A percentile compares a stretch with the other conserved stretches of the same genome.
These are phyloP conservation scores for Podarcis lilfordi DNA, from an alignment of 2,797 vertebrate genomes.

Conservation along the genomic window DNA sequence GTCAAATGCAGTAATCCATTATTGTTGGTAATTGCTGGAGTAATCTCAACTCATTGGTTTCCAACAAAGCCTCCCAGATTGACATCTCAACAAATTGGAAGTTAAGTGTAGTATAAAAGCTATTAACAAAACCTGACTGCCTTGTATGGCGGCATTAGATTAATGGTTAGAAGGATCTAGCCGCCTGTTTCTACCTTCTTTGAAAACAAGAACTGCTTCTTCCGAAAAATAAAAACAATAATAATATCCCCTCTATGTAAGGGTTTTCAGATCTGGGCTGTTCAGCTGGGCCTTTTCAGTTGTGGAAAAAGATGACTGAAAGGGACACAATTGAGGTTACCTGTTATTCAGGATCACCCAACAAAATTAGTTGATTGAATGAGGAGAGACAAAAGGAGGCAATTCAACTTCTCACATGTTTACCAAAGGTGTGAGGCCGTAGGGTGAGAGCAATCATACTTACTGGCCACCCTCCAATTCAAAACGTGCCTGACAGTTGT, in stretches of 20 bases:
- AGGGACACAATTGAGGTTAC: neutral
- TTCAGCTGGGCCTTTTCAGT: neutral
- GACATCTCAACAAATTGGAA: conserved; percentile 64
- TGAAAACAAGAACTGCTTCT: neutral
- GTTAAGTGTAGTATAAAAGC: conserved; percentile 60
- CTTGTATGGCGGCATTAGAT: conserved; percentile 19
- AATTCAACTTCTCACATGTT: neutral
- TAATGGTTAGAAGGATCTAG: conserved; percentile 24
- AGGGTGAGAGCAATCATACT: neutral
- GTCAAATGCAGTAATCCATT: conserved; percentile 54
- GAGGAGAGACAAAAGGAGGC: neutral
- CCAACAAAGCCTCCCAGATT: conserved; percentile 55
- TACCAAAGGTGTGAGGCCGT: neutral
- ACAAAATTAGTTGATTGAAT: neutral
- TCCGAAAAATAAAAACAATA: neutral
- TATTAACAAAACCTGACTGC: conserved; percentile 47
- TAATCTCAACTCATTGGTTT: conserved; percentile 60
- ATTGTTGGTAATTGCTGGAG: conserved; percentile 53
- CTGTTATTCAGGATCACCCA: too few species aligned
- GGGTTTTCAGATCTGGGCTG: neutral
- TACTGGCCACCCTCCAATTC: neutral
- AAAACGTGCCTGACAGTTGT: too few species aligned
- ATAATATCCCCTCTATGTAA: neutral
- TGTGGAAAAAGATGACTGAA: neutral
- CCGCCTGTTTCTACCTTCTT: neutral